Evolutionary conservation across 2,797 vertebrate genomes (phyloP), one percentile per base, ranked within the genome.

Genomic region (Fistularia commersonii): DNA sequence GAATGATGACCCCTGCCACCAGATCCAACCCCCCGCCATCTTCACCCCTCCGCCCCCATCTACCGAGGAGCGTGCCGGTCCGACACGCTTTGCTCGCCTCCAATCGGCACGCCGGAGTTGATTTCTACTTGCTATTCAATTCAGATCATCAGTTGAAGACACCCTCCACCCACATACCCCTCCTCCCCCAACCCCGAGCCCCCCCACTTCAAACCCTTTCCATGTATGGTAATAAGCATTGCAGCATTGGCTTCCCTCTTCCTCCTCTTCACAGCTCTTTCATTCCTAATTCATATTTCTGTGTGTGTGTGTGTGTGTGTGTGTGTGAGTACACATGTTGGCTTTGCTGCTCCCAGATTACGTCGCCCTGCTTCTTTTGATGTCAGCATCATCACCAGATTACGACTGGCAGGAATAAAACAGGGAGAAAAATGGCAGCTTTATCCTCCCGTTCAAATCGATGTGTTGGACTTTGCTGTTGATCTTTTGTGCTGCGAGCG

Each of bases 271-370:
- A 62, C 61, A 49, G 57, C 44, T 61, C 55, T 68, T 68, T 67
- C 61, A 69, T 47, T 59, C 49, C 47, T 65, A 64, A 66, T 79
- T 68, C 52, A 75, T 63, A 39, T 59, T 35, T 66, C 33, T 65
- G 6, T 7, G 40, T 13, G n/a, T n/a, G n/a, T 61, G 85, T 82
- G 68, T 84, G 55, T 74, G 82, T 86, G 83, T 82, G 54, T 87
- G 48, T 46, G 38, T 35, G 41, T 23, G 35, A 9, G 52, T 32
- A 41, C 42, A 61, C 69, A 65, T 34, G 44, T 57, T 41, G 56
- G 51, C 48, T 37, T 34, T 44, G n/a, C 55, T 47, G 43, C 65
- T 69, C n/a, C 45, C 67, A 62, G 38, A 46, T 36, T 34, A 41
- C 3, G 43, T 33, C 32, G n/a, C 3, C 45, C 45, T 50, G 8